These are phyloP conservation scores for Rhombomys opimus DNA, from an alignment of 2,113 vertebrate genomes.

Conservation along the genomic window DNA sequence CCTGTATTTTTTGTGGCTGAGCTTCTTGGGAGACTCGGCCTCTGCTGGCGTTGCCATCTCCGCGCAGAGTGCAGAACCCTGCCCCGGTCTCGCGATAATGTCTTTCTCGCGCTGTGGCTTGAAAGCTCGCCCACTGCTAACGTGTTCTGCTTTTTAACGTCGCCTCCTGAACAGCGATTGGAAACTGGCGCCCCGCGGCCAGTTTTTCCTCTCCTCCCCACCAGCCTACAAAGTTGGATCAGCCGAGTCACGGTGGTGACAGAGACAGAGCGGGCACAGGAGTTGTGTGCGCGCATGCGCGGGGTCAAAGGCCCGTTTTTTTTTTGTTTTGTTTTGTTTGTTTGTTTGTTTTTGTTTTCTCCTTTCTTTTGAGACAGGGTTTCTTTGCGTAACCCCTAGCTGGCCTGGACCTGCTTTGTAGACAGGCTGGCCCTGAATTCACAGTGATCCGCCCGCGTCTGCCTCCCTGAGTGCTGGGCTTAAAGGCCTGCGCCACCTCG, in stretches of 20 bases:
- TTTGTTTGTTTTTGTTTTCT: too few relatives aligned
- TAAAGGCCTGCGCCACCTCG: too few relatives aligned
- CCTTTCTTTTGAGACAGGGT: too few relatives aligned
- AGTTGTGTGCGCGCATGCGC: not conserved
- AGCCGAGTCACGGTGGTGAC: not conserved
- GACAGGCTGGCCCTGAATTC: too few relatives aligned
- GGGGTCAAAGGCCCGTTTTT: not conserved
- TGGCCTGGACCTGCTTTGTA: too few relatives aligned
- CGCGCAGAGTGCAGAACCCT: not conserved
- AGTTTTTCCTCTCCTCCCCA: not conserved
- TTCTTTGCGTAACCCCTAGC: too few relatives aligned
- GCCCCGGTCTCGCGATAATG: not conserved
- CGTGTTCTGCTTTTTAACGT: not conserved
- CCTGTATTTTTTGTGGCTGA: slow-evolving; percentile 91
- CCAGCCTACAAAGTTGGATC: not conserved
- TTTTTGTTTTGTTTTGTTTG: too few relatives aligned
- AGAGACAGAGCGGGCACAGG: not conserved
- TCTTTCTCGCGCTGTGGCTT: not conserved
- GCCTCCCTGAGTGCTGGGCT: too few relatives aligned
- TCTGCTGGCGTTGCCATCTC: not conserved
- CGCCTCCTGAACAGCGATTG: not conserved
- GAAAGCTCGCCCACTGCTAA: not conserved
- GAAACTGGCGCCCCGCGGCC: not conserved
- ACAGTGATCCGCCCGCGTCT: too few relatives aligned
- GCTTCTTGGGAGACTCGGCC: not conserved